phyloP scores from a whole-genome alignment of 1,140 invertebrate genomes.

The Campoletis sonorensis region DNA sequence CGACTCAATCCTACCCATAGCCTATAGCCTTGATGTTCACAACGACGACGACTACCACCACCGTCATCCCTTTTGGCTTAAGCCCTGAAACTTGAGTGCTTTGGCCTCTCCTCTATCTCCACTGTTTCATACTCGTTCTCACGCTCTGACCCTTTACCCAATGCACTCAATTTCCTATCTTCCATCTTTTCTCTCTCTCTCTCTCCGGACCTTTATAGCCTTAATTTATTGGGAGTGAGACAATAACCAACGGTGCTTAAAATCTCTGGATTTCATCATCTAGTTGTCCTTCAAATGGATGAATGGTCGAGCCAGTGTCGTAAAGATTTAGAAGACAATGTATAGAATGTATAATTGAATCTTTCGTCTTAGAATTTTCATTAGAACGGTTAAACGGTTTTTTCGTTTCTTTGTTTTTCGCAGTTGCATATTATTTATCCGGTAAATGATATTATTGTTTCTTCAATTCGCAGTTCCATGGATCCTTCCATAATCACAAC shows the following conservation, averaged over 20 bases:
- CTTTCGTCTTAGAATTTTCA: too few species aligned
- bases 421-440: too few species aligned
- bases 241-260: neutral
- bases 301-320: neutral
- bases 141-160: neutral
- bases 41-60: neutral
- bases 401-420: too few species aligned
- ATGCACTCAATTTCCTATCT: neutral
- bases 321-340: neutral
- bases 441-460: too few species aligned
- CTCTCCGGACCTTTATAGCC: neutral
- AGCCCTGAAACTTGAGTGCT: conserved; percentile 16
- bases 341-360: too few species aligned
- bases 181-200: neutral
- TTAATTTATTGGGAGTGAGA: neutral
- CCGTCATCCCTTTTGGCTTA: neutral
- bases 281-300: neutral
- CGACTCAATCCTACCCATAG: neutral
- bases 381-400: too few species aligned
- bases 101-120: neutral
- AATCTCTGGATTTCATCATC: neutral
- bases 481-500: too few species aligned
- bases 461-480: too few species aligned
- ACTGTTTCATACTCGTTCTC: neutral
- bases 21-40: neutral